Conservation (phyloP, 2,797 vertebrate species). For the Sebastes variabilis region DNA sequence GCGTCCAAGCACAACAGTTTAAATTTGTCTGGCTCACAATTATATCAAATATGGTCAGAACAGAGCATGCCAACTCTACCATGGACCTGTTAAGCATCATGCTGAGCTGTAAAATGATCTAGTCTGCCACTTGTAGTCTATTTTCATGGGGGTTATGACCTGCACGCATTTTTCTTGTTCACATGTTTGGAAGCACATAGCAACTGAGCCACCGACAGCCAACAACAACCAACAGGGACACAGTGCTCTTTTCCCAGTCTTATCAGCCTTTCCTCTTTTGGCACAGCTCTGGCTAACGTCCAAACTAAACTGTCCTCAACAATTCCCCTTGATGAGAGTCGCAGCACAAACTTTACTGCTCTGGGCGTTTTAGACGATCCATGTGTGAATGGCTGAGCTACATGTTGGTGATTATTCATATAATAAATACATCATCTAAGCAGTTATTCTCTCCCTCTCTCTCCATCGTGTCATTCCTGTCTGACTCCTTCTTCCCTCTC, state of each 20-base stretch:
- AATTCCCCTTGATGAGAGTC: neutral
- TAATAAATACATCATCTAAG: slow-evolving; percentile 7
- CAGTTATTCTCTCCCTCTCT: neutral
- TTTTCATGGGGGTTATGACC: slow-evolving; percentile 20
- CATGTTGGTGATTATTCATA: slow-evolving; percentile 5
- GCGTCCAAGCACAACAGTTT: neutral
- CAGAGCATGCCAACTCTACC: neutral
- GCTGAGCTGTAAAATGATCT: slow-evolving; percentile 3
- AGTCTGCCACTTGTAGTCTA: slow-evolving; percentile 2
- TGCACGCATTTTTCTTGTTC: neutral
- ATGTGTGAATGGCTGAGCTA: neutral
- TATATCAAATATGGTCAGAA: neutral
- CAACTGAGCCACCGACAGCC: slow-evolving; percentile 21
- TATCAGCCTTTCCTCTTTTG: slow-evolving; percentile 58
- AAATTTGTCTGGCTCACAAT: neutral
- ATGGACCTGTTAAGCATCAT: neutral
- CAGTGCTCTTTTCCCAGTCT: slow-evolving; percentile 12
- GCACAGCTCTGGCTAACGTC: slow-evolving; percentile 35
- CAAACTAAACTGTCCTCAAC: slow-evolving; percentile 26
- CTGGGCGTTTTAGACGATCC: neutral
- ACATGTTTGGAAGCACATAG: slow-evolving; percentile 42
- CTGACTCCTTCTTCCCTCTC: slow-evolving; percentile 13
- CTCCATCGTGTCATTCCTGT: slow-evolving; percentile 19
- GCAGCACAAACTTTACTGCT: neutral
- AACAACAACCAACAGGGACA: slow-evolving; percentile 35